These are phyloP conservation scores for Ptiloglossa arizonensis DNA, from an alignment of 1,140 invertebrate genomes.

Conservation along the genomic window DNA sequence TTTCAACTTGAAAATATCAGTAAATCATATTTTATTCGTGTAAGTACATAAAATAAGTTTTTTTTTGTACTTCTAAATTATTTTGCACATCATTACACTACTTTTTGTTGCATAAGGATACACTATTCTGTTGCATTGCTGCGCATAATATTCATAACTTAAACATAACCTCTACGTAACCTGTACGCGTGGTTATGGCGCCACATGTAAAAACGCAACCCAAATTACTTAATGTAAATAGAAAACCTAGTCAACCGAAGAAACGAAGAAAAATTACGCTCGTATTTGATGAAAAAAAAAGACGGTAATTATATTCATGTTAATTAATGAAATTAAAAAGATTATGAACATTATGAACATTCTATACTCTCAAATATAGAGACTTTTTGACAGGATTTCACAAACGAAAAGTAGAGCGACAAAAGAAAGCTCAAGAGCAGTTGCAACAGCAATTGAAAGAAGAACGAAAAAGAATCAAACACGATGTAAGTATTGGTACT, in stretches of 20 bases:
- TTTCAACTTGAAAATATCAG: too few species aligned
- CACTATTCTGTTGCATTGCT: too few species aligned
- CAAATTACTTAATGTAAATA: constrained; percentile 65
- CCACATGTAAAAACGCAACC: constrained; percentile 46
- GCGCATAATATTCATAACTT: not conserved
- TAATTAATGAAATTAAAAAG: not conserved
- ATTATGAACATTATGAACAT: not conserved
- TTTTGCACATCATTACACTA: not conserved
- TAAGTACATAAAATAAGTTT: too few species aligned
- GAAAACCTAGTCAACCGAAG: constrained; percentile 59
- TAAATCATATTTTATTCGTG: too few species aligned
- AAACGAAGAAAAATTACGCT: constrained; percentile 82
- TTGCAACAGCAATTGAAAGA: constrained; percentile 87
- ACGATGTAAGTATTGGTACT: constrained; percentile 82
- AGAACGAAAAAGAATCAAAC: constrained; percentile 88
- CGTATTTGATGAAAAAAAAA: constrained; percentile 84
- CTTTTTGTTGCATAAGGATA: too few species aligned
- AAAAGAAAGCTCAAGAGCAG: constrained; percentile 87
- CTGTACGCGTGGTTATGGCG: not conserved
- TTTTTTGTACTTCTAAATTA: not conserved
- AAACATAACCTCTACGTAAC: not conserved
- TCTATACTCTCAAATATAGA: constrained; percentile 72
- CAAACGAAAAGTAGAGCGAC: constrained; percentile 88
- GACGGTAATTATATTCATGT: constrained; percentile 78
- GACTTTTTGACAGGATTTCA: constrained; percentile 90